Percentiles rank a stretch among this genome's conserved stretches.
phyloP scores from a whole-genome alignment of 2,888 invertebrate genomes.

The Alsophila aescularia region DNA sequence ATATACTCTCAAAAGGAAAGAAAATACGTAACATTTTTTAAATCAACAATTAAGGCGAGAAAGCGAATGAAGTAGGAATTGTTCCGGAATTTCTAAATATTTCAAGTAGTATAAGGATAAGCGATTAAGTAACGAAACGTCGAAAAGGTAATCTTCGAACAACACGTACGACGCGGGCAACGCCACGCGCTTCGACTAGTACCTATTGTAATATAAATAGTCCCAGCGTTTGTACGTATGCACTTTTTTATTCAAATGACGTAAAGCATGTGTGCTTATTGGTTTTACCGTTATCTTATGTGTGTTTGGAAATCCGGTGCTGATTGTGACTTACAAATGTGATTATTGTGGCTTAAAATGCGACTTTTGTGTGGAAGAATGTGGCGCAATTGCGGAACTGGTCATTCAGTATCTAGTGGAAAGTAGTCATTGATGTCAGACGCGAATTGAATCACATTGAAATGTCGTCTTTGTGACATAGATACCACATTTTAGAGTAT shows the following conservation, averaged over 20 bases:
- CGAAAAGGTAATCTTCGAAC: no score
- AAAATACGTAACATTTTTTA: no score
- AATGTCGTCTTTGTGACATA: conserved; percentile 7
- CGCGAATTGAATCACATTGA: conserved; percentile 9
- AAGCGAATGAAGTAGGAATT: no score
- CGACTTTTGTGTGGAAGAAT: conserved; percentile 12
- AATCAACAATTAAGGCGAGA: no score
- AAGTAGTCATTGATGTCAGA: conserved; percentile 25
- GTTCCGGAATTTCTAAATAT: no score
- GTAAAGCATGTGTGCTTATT: conserved; percentile 45
- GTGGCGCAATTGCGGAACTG: conserved; percentile 30
- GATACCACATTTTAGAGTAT: not conserved
- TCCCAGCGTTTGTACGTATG: conserved; percentile 45
- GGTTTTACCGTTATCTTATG: conserved; percentile 48
- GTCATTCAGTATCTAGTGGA: conserved; percentile 13
- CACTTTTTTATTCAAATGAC: conserved; percentile 56
- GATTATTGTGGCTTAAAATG: conserved; percentile 22
- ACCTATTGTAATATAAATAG: conserved; percentile 57
- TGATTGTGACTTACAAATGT: conserved; percentile 37
- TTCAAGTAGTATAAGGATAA: no score
- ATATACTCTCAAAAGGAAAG: no score
- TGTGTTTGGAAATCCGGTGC: conserved; percentile 50
- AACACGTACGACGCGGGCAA: conserved; percentile 45
- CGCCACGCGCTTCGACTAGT: no score
- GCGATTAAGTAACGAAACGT: no score